Conservation (phyloP, 2,888 invertebrate genomes). For the Leucophenga maculata region DNA sequence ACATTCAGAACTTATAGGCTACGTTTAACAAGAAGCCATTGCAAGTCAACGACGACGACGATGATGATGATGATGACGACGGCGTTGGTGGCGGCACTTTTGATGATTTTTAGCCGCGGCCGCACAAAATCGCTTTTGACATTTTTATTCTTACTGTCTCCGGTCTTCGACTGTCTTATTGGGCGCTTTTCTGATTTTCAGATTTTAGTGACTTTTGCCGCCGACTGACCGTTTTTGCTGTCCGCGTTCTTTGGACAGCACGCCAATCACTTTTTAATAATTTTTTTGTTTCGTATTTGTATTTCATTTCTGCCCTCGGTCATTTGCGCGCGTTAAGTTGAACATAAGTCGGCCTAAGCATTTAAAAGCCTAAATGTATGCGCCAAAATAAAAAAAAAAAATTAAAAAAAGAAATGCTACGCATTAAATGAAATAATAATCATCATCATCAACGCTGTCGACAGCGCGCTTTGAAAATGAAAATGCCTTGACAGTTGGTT, state of each 20-base stretch:
- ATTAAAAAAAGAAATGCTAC: not conserved
- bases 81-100: conserved; percentile 48
- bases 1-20: conserved; percentile 34
- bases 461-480: conserved; percentile 2
- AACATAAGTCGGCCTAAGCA: conserved; percentile 62
- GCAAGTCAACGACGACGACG: conserved; percentile 37
- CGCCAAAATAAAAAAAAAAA: conserved; percentile 17
- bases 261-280: conserved; percentile 19
- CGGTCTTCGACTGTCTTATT: conserved; percentile 27
- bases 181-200: conserved; percentile 25
- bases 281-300: not conserved
- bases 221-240: conserved; percentile 31
- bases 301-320: not conserved
- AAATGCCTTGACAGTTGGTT: not conserved
- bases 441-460: conserved; percentile 31
- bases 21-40: conserved; percentile 37
- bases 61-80: conserved; percentile 32
- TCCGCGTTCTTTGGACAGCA: conserved; percentile 46
- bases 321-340: conserved; percentile 57
- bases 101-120: conserved; percentile 57
- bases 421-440: conserved; percentile 16
- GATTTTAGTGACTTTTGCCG: conserved; percentile 22
- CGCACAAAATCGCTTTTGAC: conserved; percentile 66
- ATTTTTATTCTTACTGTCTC: conserved; percentile 58
- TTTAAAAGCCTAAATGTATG: conserved; percentile 63